Evolutionary conservation across 2,113 vertebrate species (phyloP).

Genomic region (Cynopterus brachyotis): DNA sequence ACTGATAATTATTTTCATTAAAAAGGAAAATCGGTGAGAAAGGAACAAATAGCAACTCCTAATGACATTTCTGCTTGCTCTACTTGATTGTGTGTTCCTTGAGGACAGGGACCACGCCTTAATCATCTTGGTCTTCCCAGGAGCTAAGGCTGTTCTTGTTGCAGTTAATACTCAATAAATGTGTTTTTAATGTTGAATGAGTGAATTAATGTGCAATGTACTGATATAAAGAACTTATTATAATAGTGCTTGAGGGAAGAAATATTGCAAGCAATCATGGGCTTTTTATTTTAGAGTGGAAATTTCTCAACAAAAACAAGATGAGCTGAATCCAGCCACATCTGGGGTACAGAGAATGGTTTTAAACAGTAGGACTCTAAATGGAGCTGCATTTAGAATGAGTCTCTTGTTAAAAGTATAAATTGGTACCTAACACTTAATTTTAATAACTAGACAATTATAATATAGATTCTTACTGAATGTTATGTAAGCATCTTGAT

Average conservation of each 20-base stretch:
- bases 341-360: not conserved
- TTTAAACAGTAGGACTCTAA: slow-evolving; percentile 12
- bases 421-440: not conserved
- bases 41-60: slow-evolving; percentile 15
- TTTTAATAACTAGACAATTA: slow-evolving; percentile 31
- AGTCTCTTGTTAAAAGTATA: not conserved
- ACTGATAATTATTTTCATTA: slow-evolving; percentile 21
- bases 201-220: not conserved
- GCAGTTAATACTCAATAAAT: not conserved
- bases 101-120: not conserved
- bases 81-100: not conserved
- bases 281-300: not conserved
- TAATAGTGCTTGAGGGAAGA: not conserved
- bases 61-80: not conserved
- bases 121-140: not conserved
- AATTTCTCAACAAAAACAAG: slow-evolving; percentile 36
- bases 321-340: not conserved
- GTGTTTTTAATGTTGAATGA: not conserved
- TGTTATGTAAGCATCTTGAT: not conserved
- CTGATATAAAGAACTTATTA: not conserved
- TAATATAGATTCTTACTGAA: not conserved
- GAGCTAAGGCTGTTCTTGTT: not conserved
- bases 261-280: not conserved
- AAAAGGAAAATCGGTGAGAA: slow-evolving; percentile 39
- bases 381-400: not conserved